Conservation (phyloP, 2,113 vertebrate species). For the Eretmochelys imbricata region DNA sequence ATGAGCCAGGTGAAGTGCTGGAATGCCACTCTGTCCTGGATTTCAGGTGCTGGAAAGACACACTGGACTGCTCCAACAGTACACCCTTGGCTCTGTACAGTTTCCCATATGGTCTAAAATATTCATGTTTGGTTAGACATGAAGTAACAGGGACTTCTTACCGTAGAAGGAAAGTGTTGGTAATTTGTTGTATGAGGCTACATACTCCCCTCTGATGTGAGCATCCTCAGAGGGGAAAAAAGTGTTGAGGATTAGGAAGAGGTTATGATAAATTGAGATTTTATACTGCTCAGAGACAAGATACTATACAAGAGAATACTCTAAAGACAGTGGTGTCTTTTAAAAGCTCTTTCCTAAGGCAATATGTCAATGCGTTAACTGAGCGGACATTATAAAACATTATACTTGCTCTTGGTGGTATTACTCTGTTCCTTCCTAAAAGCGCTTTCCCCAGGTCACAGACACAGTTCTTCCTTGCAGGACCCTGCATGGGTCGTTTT, state of each 20-base stretch:
- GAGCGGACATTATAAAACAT: neutral
- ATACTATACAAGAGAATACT: neutral
- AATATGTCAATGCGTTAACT: neutral
- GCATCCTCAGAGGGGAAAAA: neutral
- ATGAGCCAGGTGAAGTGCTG: no score
- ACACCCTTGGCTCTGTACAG: no score
- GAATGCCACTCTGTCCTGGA: no score
- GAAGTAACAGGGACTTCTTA: neutral
- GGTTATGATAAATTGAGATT: neutral
- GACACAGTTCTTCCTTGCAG: neutral
- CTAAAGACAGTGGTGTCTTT: neutral
- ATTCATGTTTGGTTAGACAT: neutral
- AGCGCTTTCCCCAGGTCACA: neutral
- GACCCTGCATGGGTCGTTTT: neutral
- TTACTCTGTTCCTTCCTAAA: neutral
- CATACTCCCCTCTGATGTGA: neutral
- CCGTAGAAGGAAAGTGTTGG: neutral
- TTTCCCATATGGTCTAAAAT: constrained; percentile 11
- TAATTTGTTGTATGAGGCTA: neutral
- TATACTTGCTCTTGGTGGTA: neutral
- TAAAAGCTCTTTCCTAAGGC: neutral
- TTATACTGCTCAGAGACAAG: neutral
- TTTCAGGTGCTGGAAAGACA: no score
- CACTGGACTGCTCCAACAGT: no score
- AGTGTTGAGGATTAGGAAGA: neutral